Evolutionary conservation across 2,797 vertebrate genomes (phyloP).

Genomic region (Chrosomus eos): DNA sequence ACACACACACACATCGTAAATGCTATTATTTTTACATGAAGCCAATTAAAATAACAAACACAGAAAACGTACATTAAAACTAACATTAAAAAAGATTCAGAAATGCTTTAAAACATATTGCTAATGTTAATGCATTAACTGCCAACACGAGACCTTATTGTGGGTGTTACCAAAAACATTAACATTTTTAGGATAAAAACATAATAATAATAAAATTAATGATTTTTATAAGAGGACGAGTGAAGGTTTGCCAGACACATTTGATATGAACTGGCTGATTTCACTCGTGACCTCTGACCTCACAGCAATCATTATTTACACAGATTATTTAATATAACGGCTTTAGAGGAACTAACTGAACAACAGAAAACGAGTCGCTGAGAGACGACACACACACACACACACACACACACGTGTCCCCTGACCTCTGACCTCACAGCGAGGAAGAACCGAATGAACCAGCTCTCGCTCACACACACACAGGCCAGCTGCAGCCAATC

Average conservation of each 20-base stretch:
- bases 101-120: not conserved
- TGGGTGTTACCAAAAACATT: not conserved
- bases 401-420: constrained; percentile 20
- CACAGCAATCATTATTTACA: not conserved
- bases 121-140: not conserved
- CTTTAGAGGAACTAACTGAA: not conserved
- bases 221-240: not conserved
- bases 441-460: not conserved
- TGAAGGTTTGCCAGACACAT: not conserved
- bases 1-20: not conserved
- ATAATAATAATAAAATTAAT: not conserved
- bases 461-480: constrained; percentile 19
- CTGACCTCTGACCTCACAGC: constrained; percentile 23
- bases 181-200: not conserved
- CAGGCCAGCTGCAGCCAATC: constrained; percentile 5
- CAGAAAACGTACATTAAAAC: too few species aligned
- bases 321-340: not conserved
- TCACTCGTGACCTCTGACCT: not conserved
- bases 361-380: not conserved
- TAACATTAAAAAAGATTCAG: not conserved
- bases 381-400: not conserved
- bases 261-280: too few species aligned
- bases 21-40: not conserved
- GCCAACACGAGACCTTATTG: not conserved
- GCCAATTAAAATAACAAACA: not conserved